Evolutionary conservation across 2,888 invertebrate species (phyloP).

Genomic region (Caradrina clavipalpis): DNA sequence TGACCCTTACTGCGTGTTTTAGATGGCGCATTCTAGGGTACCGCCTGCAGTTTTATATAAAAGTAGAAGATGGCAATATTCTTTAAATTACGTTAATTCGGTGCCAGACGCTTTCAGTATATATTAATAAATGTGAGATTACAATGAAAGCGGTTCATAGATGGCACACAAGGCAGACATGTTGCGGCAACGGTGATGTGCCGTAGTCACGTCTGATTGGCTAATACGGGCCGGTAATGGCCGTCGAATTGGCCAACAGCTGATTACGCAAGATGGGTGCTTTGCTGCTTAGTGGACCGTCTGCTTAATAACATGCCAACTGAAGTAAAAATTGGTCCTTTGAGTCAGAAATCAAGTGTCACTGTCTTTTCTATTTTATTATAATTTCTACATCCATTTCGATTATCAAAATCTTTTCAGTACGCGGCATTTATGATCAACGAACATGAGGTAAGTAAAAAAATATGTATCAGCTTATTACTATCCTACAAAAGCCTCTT

Average conservation of each 20-base stretch:
- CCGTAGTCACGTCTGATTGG: conserved; percentile 54
- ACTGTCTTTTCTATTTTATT: neutral
- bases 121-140: conserved; percentile 5
- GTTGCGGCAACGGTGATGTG: conserved; percentile 31
- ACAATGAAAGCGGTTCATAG: conserved; percentile 28
- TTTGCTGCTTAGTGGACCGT: conserved; percentile 24
- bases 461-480: no score
- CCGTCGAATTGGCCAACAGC: conserved; percentile 40
- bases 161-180: conserved; percentile 22
- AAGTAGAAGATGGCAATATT: neutral
- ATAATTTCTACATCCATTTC: neutral
- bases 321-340: neutral
- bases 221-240: conserved; percentile 35
- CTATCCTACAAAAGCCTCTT: no score
- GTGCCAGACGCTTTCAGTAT: conserved; percentile 5
- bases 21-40: neutral
- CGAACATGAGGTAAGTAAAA: no score
- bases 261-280: conserved; percentile 45
- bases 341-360: neutral
- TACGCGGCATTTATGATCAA: neutral
- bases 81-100: conserved; percentile 2
- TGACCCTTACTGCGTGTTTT: neutral
- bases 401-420: neutral
- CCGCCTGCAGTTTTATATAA: neutral
- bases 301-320: conserved; percentile 21